Conservation (phyloP, 2,797 vertebrate genomes). For the Cryptoprocta ferox region DNA sequence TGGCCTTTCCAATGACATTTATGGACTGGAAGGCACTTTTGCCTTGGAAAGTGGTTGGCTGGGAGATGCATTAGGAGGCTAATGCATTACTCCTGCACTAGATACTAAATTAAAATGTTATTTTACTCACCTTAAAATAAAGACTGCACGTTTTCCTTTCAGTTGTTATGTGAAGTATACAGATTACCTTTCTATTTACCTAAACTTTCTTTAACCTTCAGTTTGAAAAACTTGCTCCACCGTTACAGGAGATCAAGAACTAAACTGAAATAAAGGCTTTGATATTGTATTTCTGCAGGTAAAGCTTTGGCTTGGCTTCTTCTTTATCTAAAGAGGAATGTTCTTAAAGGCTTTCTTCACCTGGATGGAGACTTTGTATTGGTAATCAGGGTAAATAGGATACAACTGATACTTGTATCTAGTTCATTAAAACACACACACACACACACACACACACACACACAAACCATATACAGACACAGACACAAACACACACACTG, state of each 20-base stretch:
- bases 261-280: not conserved
- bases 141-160: not conserved
- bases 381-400: not conserved
- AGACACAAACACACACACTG: not conserved
- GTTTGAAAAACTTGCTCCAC: not conserved
- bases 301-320: not conserved
- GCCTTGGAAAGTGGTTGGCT: not conserved
- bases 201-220: not conserved
- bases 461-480: not conserved
- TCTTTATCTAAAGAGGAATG: not conserved
- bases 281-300: not conserved
- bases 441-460: not conserved
- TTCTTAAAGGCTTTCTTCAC: not conserved
- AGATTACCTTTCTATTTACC: not conserved
- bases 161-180: not conserved
- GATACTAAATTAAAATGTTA: not conserved
- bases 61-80: not conserved
- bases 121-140: conserved; percentile 8
- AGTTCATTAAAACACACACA: not conserved
- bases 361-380: not conserved
- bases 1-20: not conserved
- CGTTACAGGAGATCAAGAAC: not conserved
- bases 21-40: not conserved
- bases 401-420: not conserved
- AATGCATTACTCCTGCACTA: not conserved